A percentile compares a stretch with the other conserved stretches of the same genome.
These are phyloP conservation scores for honey bee (Apis mellifera) DNA, from an alignment of 1,140 invertebrate species.

Conservation along the genomic window DNA sequence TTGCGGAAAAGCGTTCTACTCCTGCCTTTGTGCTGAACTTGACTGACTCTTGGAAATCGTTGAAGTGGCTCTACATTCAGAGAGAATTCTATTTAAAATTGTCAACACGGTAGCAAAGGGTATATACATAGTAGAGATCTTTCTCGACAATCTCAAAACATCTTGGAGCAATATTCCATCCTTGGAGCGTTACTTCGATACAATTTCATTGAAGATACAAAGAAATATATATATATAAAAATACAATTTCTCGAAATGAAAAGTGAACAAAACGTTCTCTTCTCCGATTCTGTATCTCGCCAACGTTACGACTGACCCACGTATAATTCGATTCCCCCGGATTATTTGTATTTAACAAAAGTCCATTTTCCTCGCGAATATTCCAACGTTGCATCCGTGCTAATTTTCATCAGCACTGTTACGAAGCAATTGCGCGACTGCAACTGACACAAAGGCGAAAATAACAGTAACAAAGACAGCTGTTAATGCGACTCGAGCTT, in stretches of 20 bases:
- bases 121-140: background rate
- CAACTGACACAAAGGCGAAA: slow-evolving; percentile 17
- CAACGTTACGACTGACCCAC: background rate
- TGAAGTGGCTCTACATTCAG: background rate
- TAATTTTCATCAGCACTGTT: slow-evolving; percentile 22
- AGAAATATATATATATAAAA: too few species aligned
- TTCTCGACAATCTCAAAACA: background rate
- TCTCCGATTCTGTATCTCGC: background rate
- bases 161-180: background rate
- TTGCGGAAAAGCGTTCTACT: background rate
- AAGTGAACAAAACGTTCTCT: too few species aligned
- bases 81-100: background rate
- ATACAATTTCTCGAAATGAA: too few species aligned
- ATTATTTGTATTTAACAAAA: slow-evolving; percentile 10
- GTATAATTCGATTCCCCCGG: background rate
- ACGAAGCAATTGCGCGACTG: background rate
- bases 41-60: background rate
- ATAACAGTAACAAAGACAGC: slow-evolving; percentile 6
- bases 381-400: slow-evolving; percentile 9
- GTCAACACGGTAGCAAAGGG: background rate
- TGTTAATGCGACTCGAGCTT: background rate
- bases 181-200: too few species aligned
- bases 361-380: background rate
- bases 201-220: too few species aligned
- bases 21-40: background rate